Evolutionary conservation across 2,888 invertebrate genomes (phyloP), one percentile per base, ranked within the genome.

Genomic region (Orthosia gracilis): DNA sequence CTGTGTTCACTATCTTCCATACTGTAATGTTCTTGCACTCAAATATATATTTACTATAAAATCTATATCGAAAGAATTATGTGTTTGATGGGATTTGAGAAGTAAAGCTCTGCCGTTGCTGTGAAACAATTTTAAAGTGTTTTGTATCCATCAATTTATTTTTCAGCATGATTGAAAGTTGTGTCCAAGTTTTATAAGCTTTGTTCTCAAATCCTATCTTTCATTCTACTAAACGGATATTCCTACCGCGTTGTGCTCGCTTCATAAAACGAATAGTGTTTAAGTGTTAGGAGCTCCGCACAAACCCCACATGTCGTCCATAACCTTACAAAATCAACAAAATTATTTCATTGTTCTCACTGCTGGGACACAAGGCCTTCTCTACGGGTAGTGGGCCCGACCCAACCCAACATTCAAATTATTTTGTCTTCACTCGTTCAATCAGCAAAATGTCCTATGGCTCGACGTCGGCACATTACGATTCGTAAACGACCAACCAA

Each of bases 161-260:
- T 40, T 40, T 40, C 40, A 40, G 40, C 40, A 40, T 40, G 40
- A 40, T 40, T 40, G 40, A 40, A 40, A 9, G 1, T 40, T 40
- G 26, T 17, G 26, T 58, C 18, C 52, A n/a, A 13, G 40, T 49
- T 47, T 45, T 17, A 3, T 26, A 17, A 50, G 26, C 1, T 50
- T 65, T 45, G 50, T 54, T 31, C 23, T 80, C 63, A 73, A 85
- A 77, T 85, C 73, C 40, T 47, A 45, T 63, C 68, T 47, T 78
- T 65, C 62, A 65, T 62, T 76, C 63, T 83, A 71, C 47, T 65
- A 62, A 88, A 88, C 87, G 82, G 71, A 89, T 91, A 94, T 93
- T 94, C 94, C 93, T 94, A 93, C 84, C 82, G 92, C 87, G 93
- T 93, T 94, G 93, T 94, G 94, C 93, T 94, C 91, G 89, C 89